Evolutionary conservation across 2,113 vertebrate genomes (phyloP).

Genomic region (Rallus limicola): DNA sequence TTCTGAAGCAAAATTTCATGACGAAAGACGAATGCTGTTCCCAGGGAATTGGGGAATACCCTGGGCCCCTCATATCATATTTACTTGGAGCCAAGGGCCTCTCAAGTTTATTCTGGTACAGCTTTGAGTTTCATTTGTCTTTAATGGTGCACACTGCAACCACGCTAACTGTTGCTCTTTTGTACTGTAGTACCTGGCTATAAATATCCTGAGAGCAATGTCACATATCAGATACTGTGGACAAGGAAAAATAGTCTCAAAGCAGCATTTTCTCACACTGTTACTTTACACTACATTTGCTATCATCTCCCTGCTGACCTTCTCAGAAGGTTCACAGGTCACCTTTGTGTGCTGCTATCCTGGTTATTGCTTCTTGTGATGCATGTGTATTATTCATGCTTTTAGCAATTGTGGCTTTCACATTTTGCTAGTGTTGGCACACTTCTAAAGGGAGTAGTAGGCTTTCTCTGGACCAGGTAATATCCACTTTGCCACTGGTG

Average conservation of each 20-base stretch:
- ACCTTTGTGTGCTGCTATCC: not conserved
- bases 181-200: not conserved
- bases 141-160: not conserved
- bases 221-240: not conserved
- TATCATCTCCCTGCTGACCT: not conserved
- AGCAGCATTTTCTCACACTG: not conserved
- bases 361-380: not conserved
- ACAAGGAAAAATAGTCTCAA: not conserved
- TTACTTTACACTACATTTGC: not conserved
- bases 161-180: not conserved
- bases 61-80: not conserved
- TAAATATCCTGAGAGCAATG: not conserved
- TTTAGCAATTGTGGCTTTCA: not conserved
- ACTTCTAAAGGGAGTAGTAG: not conserved
- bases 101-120: not conserved
- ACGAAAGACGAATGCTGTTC: not conserved
- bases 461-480: not conserved
- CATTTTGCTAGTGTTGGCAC: not conserved
- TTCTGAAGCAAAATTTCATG: not conserved
- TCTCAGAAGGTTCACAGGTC: not conserved
- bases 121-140: not conserved
- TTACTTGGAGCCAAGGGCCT: not conserved
- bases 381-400: not conserved
- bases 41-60: not conserved
- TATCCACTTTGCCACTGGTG: not conserved